Evolutionary conservation across 1,140 invertebrate genomes (phyloP), one percentile per base, ranked within the genome.

Genomic region (Drosophila busckii): DNA sequence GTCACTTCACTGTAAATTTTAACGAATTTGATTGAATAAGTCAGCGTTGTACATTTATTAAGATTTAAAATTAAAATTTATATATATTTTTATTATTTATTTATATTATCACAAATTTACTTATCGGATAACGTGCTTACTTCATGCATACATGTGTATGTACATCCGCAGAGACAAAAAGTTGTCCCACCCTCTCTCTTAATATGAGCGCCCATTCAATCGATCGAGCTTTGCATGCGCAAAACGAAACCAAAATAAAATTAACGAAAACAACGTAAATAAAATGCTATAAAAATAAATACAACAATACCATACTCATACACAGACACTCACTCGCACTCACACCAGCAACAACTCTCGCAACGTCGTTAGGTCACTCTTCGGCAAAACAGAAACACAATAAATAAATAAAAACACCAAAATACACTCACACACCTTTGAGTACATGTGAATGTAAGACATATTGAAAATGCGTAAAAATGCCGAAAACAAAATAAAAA

Each of bases 171-270:
- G 9, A 29, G 13, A 10, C 31, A 53, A 37, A 45, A 8, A 37
- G 12, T 16, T 7, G 9, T 50, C 37, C 19, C 29, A 60, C 50
- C 35, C 49, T 34, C 70, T 59, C 63, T n/a, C n/a, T n/a, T n/a
- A n/a, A 80, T 68, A 78, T 82, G 63, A n/a, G 73, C 64, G 56
- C 54, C 50, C 54, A 66, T 60, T 80, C 58, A 69, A 80, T 80
- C 73, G 58, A 82, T 68, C 64, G 75, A 64, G 73, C 53, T 78
- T n/a, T 80, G 68, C 70, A 75, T 76, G 70, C 70, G 75, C 73
- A 80, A 80, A 80, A 82, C 32, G 64, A 80, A 82, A 80, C 75
- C 75, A 73, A 80, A 78, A 73, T 82, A 80, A 78, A 78, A 82
- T 73, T 68, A 80, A 82, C 50, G 65, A 82, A 78, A 80, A 82